Evolutionary conservation across 2,797 vertebrate species (phyloP).

Genomic region (Chloroceryle inda): DNA sequence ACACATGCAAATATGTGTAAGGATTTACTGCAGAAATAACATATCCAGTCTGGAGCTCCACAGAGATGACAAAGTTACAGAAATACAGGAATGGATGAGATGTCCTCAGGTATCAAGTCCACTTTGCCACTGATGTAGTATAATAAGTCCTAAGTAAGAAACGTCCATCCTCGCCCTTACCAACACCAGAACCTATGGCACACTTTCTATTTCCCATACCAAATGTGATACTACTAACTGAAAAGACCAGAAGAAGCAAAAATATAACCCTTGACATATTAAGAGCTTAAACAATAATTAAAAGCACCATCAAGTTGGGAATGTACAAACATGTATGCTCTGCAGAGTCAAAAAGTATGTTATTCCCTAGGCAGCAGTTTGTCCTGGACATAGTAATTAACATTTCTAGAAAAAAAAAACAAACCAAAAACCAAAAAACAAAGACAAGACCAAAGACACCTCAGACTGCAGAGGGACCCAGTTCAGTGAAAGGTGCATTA

Average conservation of each 20-base stretch:
- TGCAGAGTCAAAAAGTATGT: background rate
- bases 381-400: background rate
- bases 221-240: background rate
- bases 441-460: background rate
- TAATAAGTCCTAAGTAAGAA: background rate
- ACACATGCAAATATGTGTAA: background rate
- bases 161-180: background rate
- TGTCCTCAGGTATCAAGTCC: background rate
- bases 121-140: background rate
- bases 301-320: background rate
- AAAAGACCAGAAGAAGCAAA: background rate
- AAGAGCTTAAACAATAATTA: background rate
- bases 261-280: background rate
- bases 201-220: background rate
- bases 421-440: background rate
- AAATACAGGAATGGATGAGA: background rate
- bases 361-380: background rate
- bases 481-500: background rate
- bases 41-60: background rate
- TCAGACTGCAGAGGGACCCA: background rate
- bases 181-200: background rate
- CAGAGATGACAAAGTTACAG: background rate
- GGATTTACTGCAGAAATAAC: background rate
- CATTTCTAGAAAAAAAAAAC: background rate
- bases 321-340: background rate